Conservation (phyloP, 2,797 vertebrate genomes). For the Salarias fasciatus region DNA sequence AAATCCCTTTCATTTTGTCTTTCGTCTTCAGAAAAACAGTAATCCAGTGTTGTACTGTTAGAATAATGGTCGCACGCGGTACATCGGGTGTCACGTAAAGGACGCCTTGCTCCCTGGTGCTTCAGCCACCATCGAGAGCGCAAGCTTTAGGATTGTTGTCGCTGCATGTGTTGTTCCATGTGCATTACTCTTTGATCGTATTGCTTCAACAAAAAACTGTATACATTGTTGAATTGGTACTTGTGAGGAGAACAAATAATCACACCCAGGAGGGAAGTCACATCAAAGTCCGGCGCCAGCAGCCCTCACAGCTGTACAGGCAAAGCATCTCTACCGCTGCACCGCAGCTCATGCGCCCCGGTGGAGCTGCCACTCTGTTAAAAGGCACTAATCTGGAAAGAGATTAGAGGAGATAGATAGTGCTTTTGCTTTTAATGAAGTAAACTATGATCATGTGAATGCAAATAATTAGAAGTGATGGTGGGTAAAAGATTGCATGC, state of each 20-base stretch:
- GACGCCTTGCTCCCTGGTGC: no score
- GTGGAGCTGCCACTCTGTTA: slow-evolving; percentile 6
- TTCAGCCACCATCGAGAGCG: no score
- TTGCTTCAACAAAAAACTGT: slow-evolving; percentile 14
- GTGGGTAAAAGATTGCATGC: no score
- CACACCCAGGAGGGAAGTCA: slow-evolving; percentile 40
- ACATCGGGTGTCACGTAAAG: no score
- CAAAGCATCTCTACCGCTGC: not conserved
- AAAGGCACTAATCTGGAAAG: not conserved
- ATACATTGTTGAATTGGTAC: slow-evolving; percentile 22
- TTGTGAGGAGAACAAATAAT: slow-evolving; percentile 47
- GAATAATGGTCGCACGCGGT: no score
- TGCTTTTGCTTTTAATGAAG: not conserved
- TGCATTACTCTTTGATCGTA: slow-evolving; percentile 35
- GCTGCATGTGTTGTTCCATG: slow-evolving; percentile 7
- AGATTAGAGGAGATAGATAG: not conserved
- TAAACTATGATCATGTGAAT: no score
- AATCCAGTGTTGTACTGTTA: no score
- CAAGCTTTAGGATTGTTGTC: slow-evolving; percentile 34
- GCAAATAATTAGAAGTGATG: no score
- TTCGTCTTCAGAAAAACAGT: not conserved
- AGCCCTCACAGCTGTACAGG: slow-evolving; percentile 32
- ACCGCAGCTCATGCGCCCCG: not conserved
- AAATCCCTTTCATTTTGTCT: not conserved
- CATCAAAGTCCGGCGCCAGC: slow-evolving; percentile 49